Evolutionary conservation across 2,797 vertebrate genomes (phyloP).

Genomic region (Schizothorax lantsangensis): DNA sequence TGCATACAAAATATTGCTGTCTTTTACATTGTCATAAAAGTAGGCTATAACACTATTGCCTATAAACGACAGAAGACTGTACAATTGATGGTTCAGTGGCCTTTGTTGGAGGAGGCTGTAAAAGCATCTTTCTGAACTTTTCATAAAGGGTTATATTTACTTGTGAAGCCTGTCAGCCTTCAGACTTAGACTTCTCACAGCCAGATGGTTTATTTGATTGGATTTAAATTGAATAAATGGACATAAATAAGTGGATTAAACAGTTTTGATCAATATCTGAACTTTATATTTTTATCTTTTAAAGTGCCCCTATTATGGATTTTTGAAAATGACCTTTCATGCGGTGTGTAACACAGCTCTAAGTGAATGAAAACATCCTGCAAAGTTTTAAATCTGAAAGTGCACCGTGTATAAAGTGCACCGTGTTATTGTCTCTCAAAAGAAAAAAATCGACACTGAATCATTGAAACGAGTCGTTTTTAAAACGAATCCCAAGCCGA

Average conservation of each 20-base stretch:
- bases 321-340: no score
- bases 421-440: no score
- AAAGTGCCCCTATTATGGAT: no score
- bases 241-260: not conserved
- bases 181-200: not conserved
- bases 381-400: no score
- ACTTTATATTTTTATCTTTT: not conserved
- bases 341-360: no score
- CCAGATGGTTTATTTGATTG: not conserved
- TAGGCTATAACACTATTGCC: slow-evolving; percentile 41
- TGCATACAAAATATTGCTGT: slow-evolving; percentile 24
- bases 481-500: no score
- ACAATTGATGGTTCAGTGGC: not conserved
- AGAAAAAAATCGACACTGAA: no score
- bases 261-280: not conserved
- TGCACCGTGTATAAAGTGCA: no score
- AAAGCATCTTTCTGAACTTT: slow-evolving; percentile 13
- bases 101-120: not conserved
- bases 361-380: no score
- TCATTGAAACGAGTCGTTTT: no score
- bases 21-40: slow-evolving; percentile 54
- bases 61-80: slow-evolving; percentile 11
- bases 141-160: not conserved
- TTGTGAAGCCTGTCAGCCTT: not conserved
- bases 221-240: not conserved